Base-by-base conservation (phyloP, 1,140 invertebrate genomes). In the Leguminivora glycinivorella region DNA sequence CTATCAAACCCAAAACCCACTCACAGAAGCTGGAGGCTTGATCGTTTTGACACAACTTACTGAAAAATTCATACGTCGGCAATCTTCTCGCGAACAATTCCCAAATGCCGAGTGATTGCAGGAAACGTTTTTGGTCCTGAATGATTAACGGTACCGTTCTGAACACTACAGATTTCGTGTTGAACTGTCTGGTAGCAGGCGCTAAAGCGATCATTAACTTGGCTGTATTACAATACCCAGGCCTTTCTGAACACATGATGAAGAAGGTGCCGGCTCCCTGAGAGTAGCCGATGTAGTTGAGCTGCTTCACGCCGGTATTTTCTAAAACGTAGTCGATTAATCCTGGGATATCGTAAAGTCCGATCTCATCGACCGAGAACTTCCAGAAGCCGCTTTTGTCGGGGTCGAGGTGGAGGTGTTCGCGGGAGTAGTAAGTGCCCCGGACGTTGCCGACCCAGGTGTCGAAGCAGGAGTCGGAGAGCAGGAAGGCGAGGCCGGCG, bases 181-280 rank as follows among this genome's bases (percentile, higher is more conserved):
- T 81, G 1, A 78, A 73, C 87, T 92, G 87, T 70, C 87, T 94
- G 2, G 92, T 92, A 9, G 95, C 93, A 0, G 95, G 95, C 0
- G 93, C 94, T 66, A 95, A 77, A 1, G 93, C 93, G 70, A 94
- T 87, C 92, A 93, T 92, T 0, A 90, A 78, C n/a, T 76, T 80
- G 60, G 95, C 92, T 90, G 94, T 95, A n/a, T 93, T 72, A 72
- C 94, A 93, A 75, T 95, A 95, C 66, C 94, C 90, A 0, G 94
- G 93, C 56, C 85, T 87, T 25, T 90, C 85, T 1, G 93, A 93
- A 70, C 92, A 83, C 74, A 95, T 84, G 0, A 86, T 93, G 74
- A 93, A 94, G 75, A 94, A 94, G 7, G 92, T 86, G n/a, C 93
- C 93, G 0, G 94, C 95, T 43, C 95, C 95, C 87, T 95, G 93